Evolutionary conservation across 2,113 vertebrate genomes (phyloP), one percentile per base, ranked within the genome.

Genomic region (Pseudonaja textilis): DNA sequence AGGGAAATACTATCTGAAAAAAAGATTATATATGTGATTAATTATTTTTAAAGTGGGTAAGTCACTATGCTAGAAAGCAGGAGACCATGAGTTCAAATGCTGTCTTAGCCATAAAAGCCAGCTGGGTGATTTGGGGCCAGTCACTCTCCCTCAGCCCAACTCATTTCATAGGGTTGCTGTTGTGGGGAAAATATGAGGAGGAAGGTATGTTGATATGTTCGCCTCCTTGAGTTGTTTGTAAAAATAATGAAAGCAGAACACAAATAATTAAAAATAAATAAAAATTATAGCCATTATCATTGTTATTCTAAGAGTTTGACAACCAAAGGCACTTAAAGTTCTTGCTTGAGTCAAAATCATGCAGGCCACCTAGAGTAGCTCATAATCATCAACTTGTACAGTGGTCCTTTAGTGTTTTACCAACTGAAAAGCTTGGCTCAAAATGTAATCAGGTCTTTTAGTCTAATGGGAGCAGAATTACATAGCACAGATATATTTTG

Each of bases 381-480:
- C 87, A 95, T 96, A 95, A 95, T 97, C 96, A 96, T 89, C 85
- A 1, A 94, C 93, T 94, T 95, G 94, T 93, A 93, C 96, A 95
- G 92, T 93, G 93, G 85, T 93, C 89, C 93, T 95, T 97, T 96
- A 95, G 93, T 94, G 94, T 96, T 95, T 81, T 96, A 95, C 87
- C 88, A 93, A 96, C 74, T 94, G 95, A 96, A 94, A 94, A 95
- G 61, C 59, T 89, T 94, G 92, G 92, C 94, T 94, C 57, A 90
- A 94, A 96, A 94, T 69, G 57, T 93, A 95, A 93, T 95, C 0
- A 0, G 39, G 34, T 96, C 92, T 94, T 93, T 91, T 95, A 93
- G 88, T 94, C 2, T 95, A 96, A 91, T 91, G 94, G 91, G 93
- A 88, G 0, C 0, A 81, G 85, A 95, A 50, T 87, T 95, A 96